A percentile compares a stretch with the other conserved stretches of the same genome.
phyloP scores from a whole-genome alignment of 2,797 vertebrate species.

The Menidia menidia region DNA sequence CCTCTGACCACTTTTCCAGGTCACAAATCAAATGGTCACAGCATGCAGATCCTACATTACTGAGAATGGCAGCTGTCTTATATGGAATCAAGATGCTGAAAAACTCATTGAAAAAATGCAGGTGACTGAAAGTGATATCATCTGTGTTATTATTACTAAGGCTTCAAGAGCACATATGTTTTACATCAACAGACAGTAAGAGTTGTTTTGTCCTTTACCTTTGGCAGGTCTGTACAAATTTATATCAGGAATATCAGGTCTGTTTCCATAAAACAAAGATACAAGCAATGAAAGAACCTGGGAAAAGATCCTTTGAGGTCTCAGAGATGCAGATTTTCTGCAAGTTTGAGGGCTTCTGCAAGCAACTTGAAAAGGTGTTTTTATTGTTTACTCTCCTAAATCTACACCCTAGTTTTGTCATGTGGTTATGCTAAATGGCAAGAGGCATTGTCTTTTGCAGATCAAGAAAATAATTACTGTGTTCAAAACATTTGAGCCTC shows the following conservation, averaged over 20 bases:
- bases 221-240: conserved; percentile 79
- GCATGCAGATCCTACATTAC: conserved; percentile 87
- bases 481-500: conserved; percentile 79
- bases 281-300: conserved; percentile 69
- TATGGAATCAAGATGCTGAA: conserved; percentile 87
- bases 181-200: conserved; percentile 9
- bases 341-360: conserved; percentile 86
- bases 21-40: conserved; percentile 89
- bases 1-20: conserved; percentile 65
- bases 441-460: conserved; percentile 72
- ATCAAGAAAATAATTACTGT: conserved; percentile 83
- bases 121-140: conserved; percentile 58
- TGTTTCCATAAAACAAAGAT: conserved; percentile 83
- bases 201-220: conserved; percentile 21
- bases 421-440: not conserved
- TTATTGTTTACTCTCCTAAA: not conserved
- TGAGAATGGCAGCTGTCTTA: conserved; percentile 71
- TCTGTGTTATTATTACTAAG: not conserved
- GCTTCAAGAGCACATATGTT: not conserved
- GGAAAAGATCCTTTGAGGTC: conserved; percentile 81
- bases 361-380: conserved; percentile 85
- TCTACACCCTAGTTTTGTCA: not conserved
- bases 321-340: conserved; percentile 87
- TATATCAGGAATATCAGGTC: conserved; percentile 85
- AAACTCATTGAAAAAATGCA: conserved; percentile 82